Evolutionary conservation across 2,888 invertebrate species (phyloP), one percentile per base, ranked within the genome.

Genomic region (Napeogenes inachia): DNA sequence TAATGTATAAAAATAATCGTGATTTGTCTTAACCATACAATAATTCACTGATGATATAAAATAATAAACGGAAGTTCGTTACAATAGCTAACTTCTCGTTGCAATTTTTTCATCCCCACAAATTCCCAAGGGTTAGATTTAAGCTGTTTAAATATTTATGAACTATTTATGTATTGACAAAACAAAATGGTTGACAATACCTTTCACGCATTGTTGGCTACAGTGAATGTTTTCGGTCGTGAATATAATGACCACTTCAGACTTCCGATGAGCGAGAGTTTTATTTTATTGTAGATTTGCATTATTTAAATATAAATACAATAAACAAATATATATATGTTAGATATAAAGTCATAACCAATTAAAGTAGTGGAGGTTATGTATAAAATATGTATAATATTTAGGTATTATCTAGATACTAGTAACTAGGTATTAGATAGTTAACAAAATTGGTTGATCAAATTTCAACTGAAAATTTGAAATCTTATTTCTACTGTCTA

Each of bases 101-200:
- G 62, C 53, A 61, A 60, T 65, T 63, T 66, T 72, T 68, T 61
- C 56, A 50, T 46, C 38, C 69, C 57, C 65, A 71, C 71, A 75
- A 73, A 65, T 72, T 75, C 76, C 75, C 77, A 79, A 79, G 78
- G 77, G 79, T 79, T 80, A 77, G 75, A 71, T 70, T 71, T 76
- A 81, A 84, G 85, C 83, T 82, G 82, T 85, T 87, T 81, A 85
- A 87, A 87, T 86, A 87, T 85, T 87, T 85, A 85, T 79, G 81
- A 71, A 80, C 77, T 83, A 82, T 87, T 85, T 87, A 80, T 77
- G 80, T 84, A 84, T 87, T 87, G 85, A 81, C 87, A 83, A 87
- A 89, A 88, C 85, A 86, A 79, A 81, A 82, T 82, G 71, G 71
- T 65, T 63, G 70, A 87, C 85, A 88, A 87, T 85, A 71, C 81